These are phyloP conservation scores for Turnix velox DNA, from an alignment of 2,113 vertebrate genomes.

Conservation along the genomic window DNA sequence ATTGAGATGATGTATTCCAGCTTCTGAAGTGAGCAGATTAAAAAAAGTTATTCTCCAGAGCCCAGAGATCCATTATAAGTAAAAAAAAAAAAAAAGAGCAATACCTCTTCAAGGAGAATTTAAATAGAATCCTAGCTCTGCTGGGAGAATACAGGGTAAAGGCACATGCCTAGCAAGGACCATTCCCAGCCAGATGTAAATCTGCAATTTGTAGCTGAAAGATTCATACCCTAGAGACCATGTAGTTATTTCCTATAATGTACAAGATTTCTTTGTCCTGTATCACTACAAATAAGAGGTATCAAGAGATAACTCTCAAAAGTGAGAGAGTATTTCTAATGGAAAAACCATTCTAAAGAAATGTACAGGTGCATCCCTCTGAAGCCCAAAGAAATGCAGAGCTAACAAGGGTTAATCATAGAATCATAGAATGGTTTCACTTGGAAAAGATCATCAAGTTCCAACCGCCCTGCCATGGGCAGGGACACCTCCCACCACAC, in stretches of 20 bases:
- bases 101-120: conserved; percentile 36
- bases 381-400: neutral
- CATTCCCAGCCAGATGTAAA: neutral
- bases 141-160: neutral
- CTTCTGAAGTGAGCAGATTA: conserved; percentile 7
- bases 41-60: conserved; percentile 17
- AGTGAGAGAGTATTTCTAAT: neutral
- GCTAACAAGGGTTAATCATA: neutral
- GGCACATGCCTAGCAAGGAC: neutral
- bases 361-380: neutral
- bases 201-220: neutral
- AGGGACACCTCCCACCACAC: no score
- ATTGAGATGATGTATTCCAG: neutral
- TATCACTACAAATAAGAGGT: neutral
- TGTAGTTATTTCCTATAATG: neutral
- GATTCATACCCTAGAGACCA: neutral
- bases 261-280: neutral
- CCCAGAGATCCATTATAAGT: conserved; percentile 13
- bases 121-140: conserved; percentile 20
- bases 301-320: neutral
- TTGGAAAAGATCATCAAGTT: no score
- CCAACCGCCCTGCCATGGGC: no score
- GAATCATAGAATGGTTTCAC: no score
- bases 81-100: neutral
- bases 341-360: neutral